Percentiles rank a stretch among this genome's conserved stretches.
phyloP scores from a whole-genome alignment of 2,113 vertebrate species.

The Hyperopisus bebe region DNA sequence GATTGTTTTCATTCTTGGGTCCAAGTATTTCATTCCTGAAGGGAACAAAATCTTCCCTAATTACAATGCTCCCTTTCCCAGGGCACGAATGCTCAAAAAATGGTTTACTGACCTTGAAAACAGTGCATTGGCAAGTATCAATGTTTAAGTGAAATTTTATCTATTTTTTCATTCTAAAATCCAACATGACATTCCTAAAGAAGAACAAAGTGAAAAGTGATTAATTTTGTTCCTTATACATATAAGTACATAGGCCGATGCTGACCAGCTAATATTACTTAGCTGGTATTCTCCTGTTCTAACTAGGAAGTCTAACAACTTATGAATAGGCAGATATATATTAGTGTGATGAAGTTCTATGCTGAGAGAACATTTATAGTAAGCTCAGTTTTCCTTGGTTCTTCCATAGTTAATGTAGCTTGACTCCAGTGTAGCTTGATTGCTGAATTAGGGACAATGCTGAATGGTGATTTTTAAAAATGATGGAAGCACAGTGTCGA shows the following conservation, averaged over 20 bases:
- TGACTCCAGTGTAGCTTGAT: no score
- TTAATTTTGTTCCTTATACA: not conserved
- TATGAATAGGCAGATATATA: not conserved
- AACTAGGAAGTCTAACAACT: not conserved
- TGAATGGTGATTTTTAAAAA: no score
- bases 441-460: no score
- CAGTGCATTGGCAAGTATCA: not conserved
- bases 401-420: no score
- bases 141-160: not conserved
- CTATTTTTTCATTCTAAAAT: not conserved
- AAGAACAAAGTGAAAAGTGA: not conserved
- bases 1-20: not conserved
- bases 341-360: no score
- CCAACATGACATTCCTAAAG: not conserved
- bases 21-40: not conserved
- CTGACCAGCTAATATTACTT: not conserved
- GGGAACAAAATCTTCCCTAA: not conserved
- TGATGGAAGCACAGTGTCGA: no score
- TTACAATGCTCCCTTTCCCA: not conserved
- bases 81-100: not conserved
- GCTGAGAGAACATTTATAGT: no score
- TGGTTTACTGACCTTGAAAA: not conserved
- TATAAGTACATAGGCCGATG: not conserved
- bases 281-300: not conserved
- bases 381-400: no score